phyloP scores from a whole-genome alignment of 2,113 vertebrate genomes.

The Anthoscopus minutus region DNA sequence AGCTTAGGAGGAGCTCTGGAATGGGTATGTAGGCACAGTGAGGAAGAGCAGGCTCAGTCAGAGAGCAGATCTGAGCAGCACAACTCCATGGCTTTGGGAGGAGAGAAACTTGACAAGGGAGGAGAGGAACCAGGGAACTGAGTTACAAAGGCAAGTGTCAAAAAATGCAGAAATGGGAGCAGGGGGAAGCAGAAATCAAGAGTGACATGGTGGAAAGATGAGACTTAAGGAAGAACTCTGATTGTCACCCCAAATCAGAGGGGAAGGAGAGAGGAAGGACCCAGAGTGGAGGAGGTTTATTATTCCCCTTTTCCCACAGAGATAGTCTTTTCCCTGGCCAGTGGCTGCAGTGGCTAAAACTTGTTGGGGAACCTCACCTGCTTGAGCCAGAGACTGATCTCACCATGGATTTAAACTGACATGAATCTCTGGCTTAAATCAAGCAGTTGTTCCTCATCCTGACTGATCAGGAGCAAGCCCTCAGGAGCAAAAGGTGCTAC shows the following conservation, averaged over 20 bases:
- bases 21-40: background rate
- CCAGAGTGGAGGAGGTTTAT: background rate
- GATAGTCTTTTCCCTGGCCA: background rate
- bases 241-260: background rate
- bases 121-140: background rate
- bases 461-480: background rate
- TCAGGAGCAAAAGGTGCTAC: background rate
- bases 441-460: background rate
- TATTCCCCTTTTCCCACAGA: background rate
- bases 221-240: background rate
- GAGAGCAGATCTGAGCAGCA: background rate
- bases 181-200: background rate
- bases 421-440: background rate
- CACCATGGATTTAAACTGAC: background rate
- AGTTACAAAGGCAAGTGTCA: background rate
- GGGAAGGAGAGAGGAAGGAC: background rate
- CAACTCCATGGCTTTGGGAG: background rate
- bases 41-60: background rate
- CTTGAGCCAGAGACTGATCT: background rate
- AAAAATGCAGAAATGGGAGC: background rate
- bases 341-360: background rate
- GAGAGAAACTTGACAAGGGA: background rate
- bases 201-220: background rate
- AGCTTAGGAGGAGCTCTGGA: background rate
- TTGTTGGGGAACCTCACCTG: background rate